Percentiles rank a stretch among this genome's conserved stretches.
phyloP scores from a whole-genome alignment of 2,113 vertebrate species.

The Sciurus niger region DNA sequence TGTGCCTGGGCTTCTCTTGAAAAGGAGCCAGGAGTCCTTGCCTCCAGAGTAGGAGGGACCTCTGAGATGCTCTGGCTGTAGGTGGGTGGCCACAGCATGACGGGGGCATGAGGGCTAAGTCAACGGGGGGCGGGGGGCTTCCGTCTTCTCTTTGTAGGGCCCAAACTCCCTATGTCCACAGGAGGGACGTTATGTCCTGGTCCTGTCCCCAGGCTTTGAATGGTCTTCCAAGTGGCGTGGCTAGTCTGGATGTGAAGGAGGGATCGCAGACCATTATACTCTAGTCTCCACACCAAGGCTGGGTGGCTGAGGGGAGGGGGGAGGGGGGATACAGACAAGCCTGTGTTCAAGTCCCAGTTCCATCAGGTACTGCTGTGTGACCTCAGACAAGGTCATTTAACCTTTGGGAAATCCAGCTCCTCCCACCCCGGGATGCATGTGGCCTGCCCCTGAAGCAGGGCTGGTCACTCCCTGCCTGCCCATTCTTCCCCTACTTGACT shows the following conservation, averaged over 20 bases:
- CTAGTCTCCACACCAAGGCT: background rate
- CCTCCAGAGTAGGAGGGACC: background rate
- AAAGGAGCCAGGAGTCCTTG: background rate
- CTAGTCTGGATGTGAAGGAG: background rate
- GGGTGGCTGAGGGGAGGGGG: background rate
- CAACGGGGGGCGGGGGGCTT: background rate
- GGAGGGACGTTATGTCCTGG: background rate
- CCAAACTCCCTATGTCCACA: background rate
- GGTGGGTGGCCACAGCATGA: background rate
- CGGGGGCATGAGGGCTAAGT: background rate
- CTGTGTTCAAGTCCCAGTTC: background rate
- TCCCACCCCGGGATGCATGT: fast-evolving
- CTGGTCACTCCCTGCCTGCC: background rate
- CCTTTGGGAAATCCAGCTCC: background rate
- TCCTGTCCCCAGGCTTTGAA: background rate
- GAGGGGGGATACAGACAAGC: background rate
- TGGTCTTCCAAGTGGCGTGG: background rate
- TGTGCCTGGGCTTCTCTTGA: background rate
- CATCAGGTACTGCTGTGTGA: background rate
- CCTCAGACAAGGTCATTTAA: background rate
- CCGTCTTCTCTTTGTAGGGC: background rate
- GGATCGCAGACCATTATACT: background rate
- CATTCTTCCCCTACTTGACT: background rate
- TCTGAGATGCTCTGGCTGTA: background rate
- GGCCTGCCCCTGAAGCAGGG: background rate